phyloP scores from a whole-genome alignment of 2,797 vertebrate species.

The Aldrovandia affinis region DNA sequence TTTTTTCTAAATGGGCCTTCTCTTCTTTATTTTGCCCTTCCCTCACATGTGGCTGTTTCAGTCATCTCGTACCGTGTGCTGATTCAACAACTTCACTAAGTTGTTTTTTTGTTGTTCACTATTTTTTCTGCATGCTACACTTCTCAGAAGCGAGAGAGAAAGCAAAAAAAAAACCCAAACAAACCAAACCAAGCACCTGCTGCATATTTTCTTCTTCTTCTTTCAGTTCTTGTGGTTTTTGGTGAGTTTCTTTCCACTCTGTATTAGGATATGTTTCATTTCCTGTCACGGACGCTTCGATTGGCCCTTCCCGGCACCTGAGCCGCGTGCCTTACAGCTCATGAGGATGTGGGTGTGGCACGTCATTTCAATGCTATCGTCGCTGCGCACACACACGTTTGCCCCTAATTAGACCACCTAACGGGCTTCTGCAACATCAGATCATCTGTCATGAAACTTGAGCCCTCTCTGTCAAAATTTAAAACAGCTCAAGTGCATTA shows the following conservation, averaged over 20 bases:
- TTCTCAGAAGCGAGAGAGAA: not conserved
- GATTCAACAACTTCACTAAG: not conserved
- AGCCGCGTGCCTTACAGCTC: not conserved
- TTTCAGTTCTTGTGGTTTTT: slow-evolving; percentile 73
- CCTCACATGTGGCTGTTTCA: slow-evolving; percentile 9
- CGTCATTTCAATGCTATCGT: not conserved
- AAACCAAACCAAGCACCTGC: not conserved
- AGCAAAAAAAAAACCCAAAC: not conserved
- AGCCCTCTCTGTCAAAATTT: not conserved
- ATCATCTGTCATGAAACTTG: not conserved
- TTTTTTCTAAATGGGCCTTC: not conserved
- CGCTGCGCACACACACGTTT: not conserved
- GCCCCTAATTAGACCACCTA: no score
- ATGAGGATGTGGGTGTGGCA: not conserved
- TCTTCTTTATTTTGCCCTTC: not conserved
- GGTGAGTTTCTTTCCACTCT: slow-evolving; percentile 45
- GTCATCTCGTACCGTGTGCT: not conserved
- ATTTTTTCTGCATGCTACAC: not conserved
- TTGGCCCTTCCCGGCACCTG: slow-evolving; percentile 45
- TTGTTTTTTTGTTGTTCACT: not conserved
- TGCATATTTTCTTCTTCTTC: not conserved
- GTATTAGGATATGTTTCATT: slow-evolving; percentile 76
- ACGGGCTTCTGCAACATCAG: not conserved
- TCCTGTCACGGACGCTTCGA: slow-evolving; percentile 65
- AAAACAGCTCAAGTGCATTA: not conserved